Percentiles rank a stretch among this genome's conserved stretches.
phyloP scores from a whole-genome alignment of 2,888 invertebrate genomes.

The Xanthia icteritia region DNA sequence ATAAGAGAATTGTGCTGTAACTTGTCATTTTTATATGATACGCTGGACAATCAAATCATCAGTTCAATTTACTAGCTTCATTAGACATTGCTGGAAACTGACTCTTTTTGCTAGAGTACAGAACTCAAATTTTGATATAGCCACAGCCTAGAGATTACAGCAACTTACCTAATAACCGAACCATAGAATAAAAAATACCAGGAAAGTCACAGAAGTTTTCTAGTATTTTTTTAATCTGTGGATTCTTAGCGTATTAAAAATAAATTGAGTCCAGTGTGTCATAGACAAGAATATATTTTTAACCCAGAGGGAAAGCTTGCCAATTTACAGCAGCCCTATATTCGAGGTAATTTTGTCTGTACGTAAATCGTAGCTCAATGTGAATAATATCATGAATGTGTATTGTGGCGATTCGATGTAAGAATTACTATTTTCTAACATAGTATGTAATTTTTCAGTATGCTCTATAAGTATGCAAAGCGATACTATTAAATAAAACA shows the following conservation, averaged over 20 bases:
- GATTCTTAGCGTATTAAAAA: neutral
- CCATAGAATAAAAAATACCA: too few relatives aligned
- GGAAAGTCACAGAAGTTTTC: neutral
- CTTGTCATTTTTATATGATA: neutral
- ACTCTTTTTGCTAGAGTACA: neutral
- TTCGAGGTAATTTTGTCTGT: conserved; percentile 31
- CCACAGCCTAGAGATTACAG: too few relatives aligned
- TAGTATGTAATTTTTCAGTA: neutral
- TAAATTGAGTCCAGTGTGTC: conserved; percentile 10
- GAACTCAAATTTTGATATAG: neutral
- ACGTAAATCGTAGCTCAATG: conserved; percentile 46
- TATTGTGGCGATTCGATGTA: conserved; percentile 1
- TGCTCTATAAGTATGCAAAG: neutral
- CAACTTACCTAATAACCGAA: neutral
- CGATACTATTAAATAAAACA: conserved; percentile 4
- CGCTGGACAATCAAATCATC: neutral
- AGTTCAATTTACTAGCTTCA: neutral
- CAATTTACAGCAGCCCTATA: conserved; percentile 38
- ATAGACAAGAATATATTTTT: conserved; percentile 10
- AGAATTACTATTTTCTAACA: neutral
- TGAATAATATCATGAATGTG: conserved; percentile 17
- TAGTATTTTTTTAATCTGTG: neutral
- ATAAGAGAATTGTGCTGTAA: conserved; percentile 15
- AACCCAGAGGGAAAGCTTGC: conserved; percentile 28
- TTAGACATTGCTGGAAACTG: neutral